Conservation (phyloP, 2,797 vertebrate genomes). For the Hephaestus fuliginosus region DNA sequence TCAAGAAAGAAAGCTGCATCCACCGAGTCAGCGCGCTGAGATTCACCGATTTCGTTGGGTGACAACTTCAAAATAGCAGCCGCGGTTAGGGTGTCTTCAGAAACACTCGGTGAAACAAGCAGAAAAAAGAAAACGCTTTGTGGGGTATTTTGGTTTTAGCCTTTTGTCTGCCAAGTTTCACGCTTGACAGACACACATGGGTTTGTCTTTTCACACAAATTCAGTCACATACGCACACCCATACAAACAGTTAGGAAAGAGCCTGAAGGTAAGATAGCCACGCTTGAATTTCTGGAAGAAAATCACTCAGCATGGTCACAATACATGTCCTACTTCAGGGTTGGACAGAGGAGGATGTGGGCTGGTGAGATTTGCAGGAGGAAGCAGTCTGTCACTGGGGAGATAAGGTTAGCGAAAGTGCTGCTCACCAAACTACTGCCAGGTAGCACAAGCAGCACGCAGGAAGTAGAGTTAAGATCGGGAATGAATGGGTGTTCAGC, state of each 20-base stretch:
- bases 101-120: slow-evolving; percentile 12
- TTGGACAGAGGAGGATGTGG: slow-evolving; percentile 35
- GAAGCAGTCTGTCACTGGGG: slow-evolving; percentile 51
- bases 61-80: slow-evolving; percentile 37
- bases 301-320: slow-evolving; percentile 57
- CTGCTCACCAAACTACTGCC: slow-evolving; percentile 27
- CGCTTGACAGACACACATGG: slow-evolving; percentile 6
- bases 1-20: slow-evolving; percentile 12
- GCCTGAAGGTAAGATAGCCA: slow-evolving; percentile 50
- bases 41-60: slow-evolving; percentile 26
- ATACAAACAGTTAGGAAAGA: slow-evolving; percentile 17
- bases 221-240: not conserved
- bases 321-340: slow-evolving; percentile 59
- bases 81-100: not conserved
- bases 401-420: slow-evolving; percentile 60
- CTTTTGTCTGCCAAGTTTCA: slow-evolving; percentile 46
- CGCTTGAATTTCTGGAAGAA: slow-evolving; percentile 60
- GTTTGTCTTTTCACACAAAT: slow-evolving; percentile 20
- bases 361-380: slow-evolving; percentile 55
- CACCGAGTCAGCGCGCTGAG: slow-evolving; percentile 19
- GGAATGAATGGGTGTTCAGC: not conserved
- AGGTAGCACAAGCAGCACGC: slow-evolving; percentile 19
- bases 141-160: slow-evolving; percentile 28
- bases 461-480: slow-evolving; percentile 7
- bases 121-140: slow-evolving; percentile 22